Percentiles rank a stretch among this genome's conserved stretches.
phyloP scores from a whole-genome alignment of 2,797 vertebrate genomes.

The Squalus acanthias region DNA sequence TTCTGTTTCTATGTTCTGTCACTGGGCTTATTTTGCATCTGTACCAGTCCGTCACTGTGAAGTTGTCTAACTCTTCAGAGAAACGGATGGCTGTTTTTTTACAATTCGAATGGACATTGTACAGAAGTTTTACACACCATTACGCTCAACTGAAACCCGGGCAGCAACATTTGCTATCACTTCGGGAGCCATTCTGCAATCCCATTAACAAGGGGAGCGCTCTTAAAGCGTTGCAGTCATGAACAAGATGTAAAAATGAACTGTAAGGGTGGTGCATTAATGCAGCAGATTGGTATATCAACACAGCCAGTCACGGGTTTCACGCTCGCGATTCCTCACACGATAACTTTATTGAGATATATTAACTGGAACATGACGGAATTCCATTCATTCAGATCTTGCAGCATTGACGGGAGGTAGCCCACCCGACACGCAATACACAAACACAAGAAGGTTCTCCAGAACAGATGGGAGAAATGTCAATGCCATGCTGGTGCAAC shows the following conservation, averaged over 20 bases:
- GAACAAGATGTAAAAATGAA: neutral
- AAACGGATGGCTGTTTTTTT: neutral
- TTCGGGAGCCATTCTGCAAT: neutral
- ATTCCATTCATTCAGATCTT: neutral
- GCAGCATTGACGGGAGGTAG: neutral
- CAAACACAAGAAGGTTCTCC: conserved; percentile 41
- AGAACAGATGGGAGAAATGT: conserved; percentile 41
- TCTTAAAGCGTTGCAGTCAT: neutral
- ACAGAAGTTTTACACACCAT: neutral
- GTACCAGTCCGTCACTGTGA: neutral
- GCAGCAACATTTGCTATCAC: neutral
- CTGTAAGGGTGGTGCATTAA: neutral
- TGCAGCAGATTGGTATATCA: neutral
- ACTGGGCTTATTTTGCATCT: neutral
- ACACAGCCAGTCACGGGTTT: neutral
- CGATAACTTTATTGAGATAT: neutral
- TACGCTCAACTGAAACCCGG: neutral
- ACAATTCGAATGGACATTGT: neutral
- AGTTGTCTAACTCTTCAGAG: neutral
- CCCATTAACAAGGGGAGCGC: too few species aligned
- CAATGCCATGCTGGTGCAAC: neutral
- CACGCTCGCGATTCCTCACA: neutral
- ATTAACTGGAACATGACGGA: neutral
- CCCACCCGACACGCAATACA: neutral
- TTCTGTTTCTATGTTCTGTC: neutral